These are phyloP conservation scores for Lithobates sylvaticus DNA, from an alignment of 2,797 vertebrate species.

Conservation along the genomic window DNA sequence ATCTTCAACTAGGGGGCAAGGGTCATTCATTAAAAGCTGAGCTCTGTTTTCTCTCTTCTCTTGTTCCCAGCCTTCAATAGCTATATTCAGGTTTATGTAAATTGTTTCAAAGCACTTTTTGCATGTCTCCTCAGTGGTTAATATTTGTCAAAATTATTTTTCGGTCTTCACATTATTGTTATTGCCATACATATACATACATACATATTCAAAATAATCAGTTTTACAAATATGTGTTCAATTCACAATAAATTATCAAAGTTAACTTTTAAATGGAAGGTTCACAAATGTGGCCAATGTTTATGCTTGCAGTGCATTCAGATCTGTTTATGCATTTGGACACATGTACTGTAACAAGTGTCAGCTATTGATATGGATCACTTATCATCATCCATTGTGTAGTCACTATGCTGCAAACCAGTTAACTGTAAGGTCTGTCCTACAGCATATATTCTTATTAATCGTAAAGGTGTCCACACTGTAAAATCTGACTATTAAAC, in stretches of 20 bases:
- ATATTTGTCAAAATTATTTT: too few relatives aligned
- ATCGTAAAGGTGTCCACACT: neutral
- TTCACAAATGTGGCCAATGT: too few relatives aligned
- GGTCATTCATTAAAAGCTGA: slow-evolving; percentile 5
- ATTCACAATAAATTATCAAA: too few relatives aligned
- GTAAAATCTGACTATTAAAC: neutral
- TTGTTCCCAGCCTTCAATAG: too few relatives aligned
- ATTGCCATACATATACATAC: too few relatives aligned
- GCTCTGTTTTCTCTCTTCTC: neutral
- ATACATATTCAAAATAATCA: neutral
- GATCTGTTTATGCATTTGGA: too few relatives aligned
- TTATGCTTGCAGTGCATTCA: too few relatives aligned
- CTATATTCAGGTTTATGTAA: neutral
- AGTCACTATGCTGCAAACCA: neutral
- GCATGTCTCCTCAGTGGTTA: too few relatives aligned
- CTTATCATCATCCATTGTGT: neutral
- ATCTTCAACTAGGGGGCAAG: neutral
- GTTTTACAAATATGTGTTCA: neutral
- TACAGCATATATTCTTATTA: neutral
- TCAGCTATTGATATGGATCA: too few relatives aligned
- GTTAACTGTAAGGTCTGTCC: neutral
- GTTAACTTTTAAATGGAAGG: too few relatives aligned
- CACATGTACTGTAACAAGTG: too few relatives aligned
- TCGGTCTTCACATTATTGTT: too few relatives aligned
- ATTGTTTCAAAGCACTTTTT: neutral